These are phyloP conservation scores for Lates calcarifer DNA, from an alignment of 2,113 vertebrate genomes.

Conservation along the genomic window DNA sequence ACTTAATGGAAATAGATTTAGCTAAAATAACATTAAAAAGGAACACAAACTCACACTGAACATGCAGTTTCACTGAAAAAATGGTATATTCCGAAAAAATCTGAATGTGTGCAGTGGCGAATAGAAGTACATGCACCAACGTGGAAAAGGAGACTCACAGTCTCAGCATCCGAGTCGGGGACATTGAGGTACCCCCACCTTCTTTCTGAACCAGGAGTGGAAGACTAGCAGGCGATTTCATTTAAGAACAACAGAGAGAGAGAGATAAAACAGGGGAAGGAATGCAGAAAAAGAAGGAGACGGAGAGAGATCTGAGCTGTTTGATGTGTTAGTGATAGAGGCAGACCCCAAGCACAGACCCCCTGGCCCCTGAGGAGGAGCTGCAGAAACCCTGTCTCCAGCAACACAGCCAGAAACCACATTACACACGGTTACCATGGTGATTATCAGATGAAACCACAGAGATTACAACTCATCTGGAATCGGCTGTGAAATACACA, in stretches of 20 bases:
- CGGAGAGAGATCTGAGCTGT: constrained; percentile 57
- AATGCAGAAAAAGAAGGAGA: constrained; percentile 23
- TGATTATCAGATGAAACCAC: constrained; percentile 72
- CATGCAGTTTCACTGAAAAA: constrained; percentile 9
- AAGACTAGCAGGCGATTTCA: constrained; percentile 84
- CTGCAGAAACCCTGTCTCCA: constrained; percentile 28
- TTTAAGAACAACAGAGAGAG: constrained; percentile 26
- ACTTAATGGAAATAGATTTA: constrained; percentile 9
- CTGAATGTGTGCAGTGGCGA: constrained; percentile 13
- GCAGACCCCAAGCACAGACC: constrained; percentile 49
- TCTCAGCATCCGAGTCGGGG: constrained; percentile 96
- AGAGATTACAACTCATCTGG: constrained; percentile 63
- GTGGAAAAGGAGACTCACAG: constrained; percentile 88
- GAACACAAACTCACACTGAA: constrained; percentile 30
- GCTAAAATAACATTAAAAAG: constrained; percentile 5
- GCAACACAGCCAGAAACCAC: constrained; percentile 52
- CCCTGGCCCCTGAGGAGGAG: constrained; percentile 42
- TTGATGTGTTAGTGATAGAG: constrained; percentile 52
- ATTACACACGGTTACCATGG: constrained; percentile 76
- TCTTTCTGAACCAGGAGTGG: constrained; percentile 89
- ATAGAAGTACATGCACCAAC: constrained; percentile 46
- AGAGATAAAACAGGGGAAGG: constrained; percentile 35
- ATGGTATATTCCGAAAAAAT: background rate
- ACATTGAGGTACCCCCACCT: constrained; percentile 95
- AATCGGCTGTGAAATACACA: constrained; percentile 55